Evolutionary conservation across 2,888 invertebrate genomes (phyloP).

Genomic region (Petrophora chlorosata): DNA sequence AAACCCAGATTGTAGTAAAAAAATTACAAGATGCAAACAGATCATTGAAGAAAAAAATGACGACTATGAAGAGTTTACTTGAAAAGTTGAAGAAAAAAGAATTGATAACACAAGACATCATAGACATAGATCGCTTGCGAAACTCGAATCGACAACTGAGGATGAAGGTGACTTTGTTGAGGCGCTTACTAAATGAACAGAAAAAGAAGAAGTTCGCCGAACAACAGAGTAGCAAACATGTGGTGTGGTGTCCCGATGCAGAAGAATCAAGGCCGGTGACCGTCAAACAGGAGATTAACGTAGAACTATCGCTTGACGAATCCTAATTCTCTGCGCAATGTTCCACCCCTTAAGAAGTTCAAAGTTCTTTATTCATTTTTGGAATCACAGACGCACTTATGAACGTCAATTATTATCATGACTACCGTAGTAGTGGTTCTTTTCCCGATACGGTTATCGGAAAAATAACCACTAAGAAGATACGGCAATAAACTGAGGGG

Average conservation of each 20-base stretch:
- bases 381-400: no score
- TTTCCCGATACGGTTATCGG: no score
- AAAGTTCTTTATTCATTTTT: no score
- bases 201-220: conserved; percentile 8
- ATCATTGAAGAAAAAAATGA: conserved; percentile 1
- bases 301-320: no score
- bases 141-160: conserved; percentile 6
- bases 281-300: no score
- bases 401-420: no score
- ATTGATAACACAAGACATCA: conserved; percentile 5
- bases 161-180: conserved; percentile 11
- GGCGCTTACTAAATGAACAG: conserved; percentile 5
- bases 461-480: no score
- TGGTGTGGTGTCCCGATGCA: conserved; percentile 12
- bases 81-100: conserved; percentile 14
- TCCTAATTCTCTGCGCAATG: no score
- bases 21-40: conserved; percentile 8
- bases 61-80: not conserved
- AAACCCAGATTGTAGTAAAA: not conserved
- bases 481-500: no score
- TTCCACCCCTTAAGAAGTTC: no score
- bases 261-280: not conserved
- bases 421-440: no score
- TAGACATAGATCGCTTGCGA: conserved; percentile 12
- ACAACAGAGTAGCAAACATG: conserved; percentile 9